Percentiles rank a stretch among this genome's conserved stretches.
Conservation (phyloP, 2,888 invertebrate genomes). For the Oeneis ivallda region DNA sequence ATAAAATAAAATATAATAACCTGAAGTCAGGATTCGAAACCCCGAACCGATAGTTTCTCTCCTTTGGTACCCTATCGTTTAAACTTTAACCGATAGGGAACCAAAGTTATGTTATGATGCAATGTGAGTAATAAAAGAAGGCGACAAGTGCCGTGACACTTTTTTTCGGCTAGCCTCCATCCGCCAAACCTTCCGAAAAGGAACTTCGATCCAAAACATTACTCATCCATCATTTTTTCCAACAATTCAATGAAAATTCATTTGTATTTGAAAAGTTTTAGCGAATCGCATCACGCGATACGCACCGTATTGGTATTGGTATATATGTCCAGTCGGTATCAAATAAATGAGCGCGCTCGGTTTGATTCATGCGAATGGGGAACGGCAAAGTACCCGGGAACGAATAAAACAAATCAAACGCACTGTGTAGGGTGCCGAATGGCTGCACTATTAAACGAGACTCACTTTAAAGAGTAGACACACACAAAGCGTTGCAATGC, state of each 20-base stretch:
- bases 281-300: slow-evolving; percentile 20
- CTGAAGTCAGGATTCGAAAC: no score
- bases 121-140: no score
- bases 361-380: slow-evolving; percentile 79
- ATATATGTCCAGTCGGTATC: slow-evolving; percentile 62
- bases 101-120: no score
- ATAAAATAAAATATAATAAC: no score
- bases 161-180: no score
- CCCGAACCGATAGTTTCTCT: no score
- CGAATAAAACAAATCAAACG: slow-evolving; percentile 74
- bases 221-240: neutral
- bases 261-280: slow-evolving; percentile 19
- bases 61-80: no score
- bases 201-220: no score
- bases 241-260: neutral
- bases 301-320: slow-evolving; percentile 45
- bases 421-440: slow-evolving; percentile 50
- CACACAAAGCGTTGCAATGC: neutral
- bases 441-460: slow-evolving; percentile 38
- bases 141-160: no score
- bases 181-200: no score
- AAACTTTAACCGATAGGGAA: no score
- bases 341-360: slow-evolving; percentile 77
- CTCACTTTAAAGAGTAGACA: slow-evolving; percentile 19
- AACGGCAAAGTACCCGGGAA: slow-evolving; percentile 65